These are phyloP conservation scores for Brachionichthys hirsutus DNA, from an alignment of 2,113 vertebrate genomes.

Conservation along the genomic window DNA sequence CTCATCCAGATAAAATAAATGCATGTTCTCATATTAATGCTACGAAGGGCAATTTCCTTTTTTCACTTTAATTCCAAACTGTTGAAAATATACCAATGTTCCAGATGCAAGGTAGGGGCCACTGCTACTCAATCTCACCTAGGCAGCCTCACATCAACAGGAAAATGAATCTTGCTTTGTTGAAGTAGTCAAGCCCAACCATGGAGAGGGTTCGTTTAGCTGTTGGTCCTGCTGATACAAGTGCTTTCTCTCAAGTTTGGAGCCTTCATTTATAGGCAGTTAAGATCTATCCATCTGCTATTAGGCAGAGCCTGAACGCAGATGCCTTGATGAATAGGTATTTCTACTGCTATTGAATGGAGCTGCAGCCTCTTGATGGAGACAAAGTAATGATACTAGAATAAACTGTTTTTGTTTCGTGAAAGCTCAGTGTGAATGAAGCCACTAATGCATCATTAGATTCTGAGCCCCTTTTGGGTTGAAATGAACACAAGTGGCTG, in stretches of 20 bases:
- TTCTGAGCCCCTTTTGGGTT: conserved; percentile 15
- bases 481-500: background rate
- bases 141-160: conserved; percentile 77
- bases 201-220: conserved; percentile 59
- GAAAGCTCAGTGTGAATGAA: conserved; percentile 45
- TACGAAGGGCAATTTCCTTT: conserved; percentile 5
- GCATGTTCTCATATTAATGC: conserved; percentile 8
- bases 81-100: conserved; percentile 53
- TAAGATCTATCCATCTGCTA: conserved; percentile 75
- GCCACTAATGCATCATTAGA: conserved; percentile 57
- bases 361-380: conserved; percentile 47
- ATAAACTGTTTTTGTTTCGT: conserved; percentile 64
- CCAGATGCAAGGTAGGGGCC: conserved; percentile 37
- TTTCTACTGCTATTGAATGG: conserved; percentile 66
- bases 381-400: conserved; percentile 66
- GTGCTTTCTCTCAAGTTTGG: conserved; percentile 68
- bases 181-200: conserved; percentile 71
- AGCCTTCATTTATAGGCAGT: conserved; percentile 74
- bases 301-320: conserved; percentile 45
- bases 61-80: conserved; percentile 24
- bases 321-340: conserved; percentile 72
- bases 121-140: conserved; percentile 56
- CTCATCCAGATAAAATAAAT: conserved; percentile 3
- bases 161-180: conserved; percentile 84
- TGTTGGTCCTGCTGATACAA: conserved; percentile 74